A percentile compares a stretch with the other conserved stretches of the same genome.
Evolutionary conservation across 1,140 invertebrate species (phyloP).

Genomic region (Drosophila sulfurigaster): DNA sequence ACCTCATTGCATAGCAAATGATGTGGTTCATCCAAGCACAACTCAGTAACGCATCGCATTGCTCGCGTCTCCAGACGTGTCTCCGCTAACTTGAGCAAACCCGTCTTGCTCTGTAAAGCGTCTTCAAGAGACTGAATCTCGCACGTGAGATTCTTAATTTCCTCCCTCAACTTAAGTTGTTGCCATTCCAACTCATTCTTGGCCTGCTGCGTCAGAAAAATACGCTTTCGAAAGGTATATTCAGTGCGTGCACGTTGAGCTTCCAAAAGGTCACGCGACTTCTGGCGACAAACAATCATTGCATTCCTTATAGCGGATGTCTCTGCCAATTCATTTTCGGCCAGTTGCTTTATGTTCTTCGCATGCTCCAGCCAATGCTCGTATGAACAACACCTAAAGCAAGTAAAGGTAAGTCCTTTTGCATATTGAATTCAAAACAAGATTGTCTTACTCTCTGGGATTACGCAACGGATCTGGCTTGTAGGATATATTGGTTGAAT

Average conservation of each 20-base stretch:
- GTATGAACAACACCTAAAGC: constrained; percentile 87
- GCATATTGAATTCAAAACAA: constrained; percentile 2
- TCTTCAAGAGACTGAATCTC: constrained; percentile 89
- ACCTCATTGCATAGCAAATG: constrained; percentile 89
- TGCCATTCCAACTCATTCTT: constrained; percentile 95
- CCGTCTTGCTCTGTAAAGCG: constrained; percentile 88
- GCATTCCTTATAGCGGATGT: constrained; percentile 91
- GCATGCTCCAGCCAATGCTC: constrained; percentile 93
- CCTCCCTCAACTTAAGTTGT: constrained; percentile 92
- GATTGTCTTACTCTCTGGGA: constrained; percentile 88
- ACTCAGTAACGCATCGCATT: constrained; percentile 90
- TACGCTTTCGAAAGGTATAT: constrained; percentile 91
- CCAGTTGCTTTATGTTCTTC: constrained; percentile 89
- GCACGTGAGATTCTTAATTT: constrained; percentile 91
- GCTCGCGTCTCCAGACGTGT: constrained; percentile 90
- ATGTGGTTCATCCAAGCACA: constrained; percentile 91
- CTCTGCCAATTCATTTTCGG: constrained; percentile 91
- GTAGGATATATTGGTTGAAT: constrained; percentile 91
- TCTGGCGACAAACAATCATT: constrained; percentile 90
- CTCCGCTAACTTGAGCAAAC: constrained; percentile 90
- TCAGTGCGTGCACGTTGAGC: constrained; percentile 92
- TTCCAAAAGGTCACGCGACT: constrained; percentile 90
- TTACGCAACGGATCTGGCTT: constrained; percentile 91
- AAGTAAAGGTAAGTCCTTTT: not conserved
- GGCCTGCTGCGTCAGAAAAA: constrained; percentile 93